These are phyloP conservation scores for Phrynocephalus versicolor DNA, from an alignment of 2,113 vertebrate species.

Conservation along the genomic window DNA sequence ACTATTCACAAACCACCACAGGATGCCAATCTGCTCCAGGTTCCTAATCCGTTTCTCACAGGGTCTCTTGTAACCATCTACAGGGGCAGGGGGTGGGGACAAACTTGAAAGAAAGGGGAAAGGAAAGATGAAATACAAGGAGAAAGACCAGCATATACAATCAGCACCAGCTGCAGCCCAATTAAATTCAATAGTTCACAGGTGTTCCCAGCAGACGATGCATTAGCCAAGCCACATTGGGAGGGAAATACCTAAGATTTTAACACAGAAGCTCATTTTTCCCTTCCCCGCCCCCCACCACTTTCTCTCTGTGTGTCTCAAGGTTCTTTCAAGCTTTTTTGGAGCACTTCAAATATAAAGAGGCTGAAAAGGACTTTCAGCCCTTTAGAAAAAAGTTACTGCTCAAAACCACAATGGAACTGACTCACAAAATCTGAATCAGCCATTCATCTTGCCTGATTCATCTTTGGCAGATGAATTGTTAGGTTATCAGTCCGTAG, in stretches of 20 bases:
- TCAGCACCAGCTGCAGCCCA: conserved; percentile 76
- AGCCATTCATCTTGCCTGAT: conserved; percentile 23
- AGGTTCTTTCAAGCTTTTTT: conserved; percentile 71
- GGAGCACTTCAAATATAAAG: conserved; percentile 75
- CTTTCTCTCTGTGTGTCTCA: no score
- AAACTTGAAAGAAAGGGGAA: conserved; percentile 65
- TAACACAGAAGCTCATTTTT: conserved; percentile 63
- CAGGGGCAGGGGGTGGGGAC: conserved; percentile 45
- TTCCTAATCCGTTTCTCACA: conserved; percentile 73
- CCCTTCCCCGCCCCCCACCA: conserved; percentile 1
- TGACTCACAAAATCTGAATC: conserved; percentile 37
- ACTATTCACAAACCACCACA: conserved; percentile 66
- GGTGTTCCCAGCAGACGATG: conserved; percentile 73
- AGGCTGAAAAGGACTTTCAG: conserved; percentile 68
- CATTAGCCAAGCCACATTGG: conserved; percentile 72
- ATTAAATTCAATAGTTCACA: conserved; percentile 77
- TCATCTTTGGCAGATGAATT: conserved; percentile 19
- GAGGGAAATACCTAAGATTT: conserved; percentile 72
- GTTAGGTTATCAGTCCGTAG: conserved; percentile 24
- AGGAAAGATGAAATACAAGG: conserved; percentile 68
- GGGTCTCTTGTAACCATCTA: conserved; percentile 64
- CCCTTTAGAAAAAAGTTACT: conserved; percentile 43
- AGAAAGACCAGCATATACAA: conserved; percentile 55
- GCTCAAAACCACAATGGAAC: conserved; percentile 58
- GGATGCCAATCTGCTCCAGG: conserved; percentile 66